Conservation (phyloP, 2,797 vertebrate species). For the Schizopygopsis malacanthus region DNA sequence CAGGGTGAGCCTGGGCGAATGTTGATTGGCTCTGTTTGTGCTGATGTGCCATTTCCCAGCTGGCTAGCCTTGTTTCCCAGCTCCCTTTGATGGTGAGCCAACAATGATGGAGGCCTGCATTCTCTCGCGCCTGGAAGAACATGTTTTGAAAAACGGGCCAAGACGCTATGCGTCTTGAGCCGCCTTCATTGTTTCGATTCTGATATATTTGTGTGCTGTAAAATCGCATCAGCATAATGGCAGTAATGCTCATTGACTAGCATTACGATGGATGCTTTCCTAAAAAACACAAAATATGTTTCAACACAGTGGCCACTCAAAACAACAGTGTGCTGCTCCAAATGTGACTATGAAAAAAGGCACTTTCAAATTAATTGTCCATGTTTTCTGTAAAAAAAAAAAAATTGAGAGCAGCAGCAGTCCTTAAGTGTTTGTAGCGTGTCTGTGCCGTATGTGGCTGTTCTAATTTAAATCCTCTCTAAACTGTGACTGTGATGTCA, state of each 20-base stretch:
- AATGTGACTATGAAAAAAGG: neutral
- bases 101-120: slow-evolving; percentile 27
- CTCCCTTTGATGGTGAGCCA: slow-evolving; percentile 56
- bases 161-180: neutral
- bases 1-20: slow-evolving; percentile 52
- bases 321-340: neutral
- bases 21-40: slow-evolving; percentile 58
- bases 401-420: slow-evolving; percentile 4
- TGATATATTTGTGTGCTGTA: neutral
- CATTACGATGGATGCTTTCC: neutral
- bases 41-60: slow-evolving; percentile 61
- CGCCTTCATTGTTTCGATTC: slow-evolving; percentile 20
- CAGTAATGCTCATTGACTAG: slow-evolving; percentile 23
- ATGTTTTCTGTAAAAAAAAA: slow-evolving; percentile 42
- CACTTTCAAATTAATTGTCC: slow-evolving; percentile 28
- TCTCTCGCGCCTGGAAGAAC: slow-evolving; percentile 25
- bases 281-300: slow-evolving; percentile 21
- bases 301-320: slow-evolving; percentile 5
- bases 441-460: neutral
- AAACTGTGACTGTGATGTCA: slow-evolving; percentile 32
- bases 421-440: neutral
- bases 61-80: slow-evolving; percentile 47
- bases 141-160: slow-evolving; percentile 23
- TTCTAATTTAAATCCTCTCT: slow-evolving; percentile 29
- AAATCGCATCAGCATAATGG: neutral